A percentile compares a stretch with the other conserved stretches of the same genome.
phyloP scores from a whole-genome alignment of 2,113 vertebrate genomes.

The Rhodinocichla rosea region DNA sequence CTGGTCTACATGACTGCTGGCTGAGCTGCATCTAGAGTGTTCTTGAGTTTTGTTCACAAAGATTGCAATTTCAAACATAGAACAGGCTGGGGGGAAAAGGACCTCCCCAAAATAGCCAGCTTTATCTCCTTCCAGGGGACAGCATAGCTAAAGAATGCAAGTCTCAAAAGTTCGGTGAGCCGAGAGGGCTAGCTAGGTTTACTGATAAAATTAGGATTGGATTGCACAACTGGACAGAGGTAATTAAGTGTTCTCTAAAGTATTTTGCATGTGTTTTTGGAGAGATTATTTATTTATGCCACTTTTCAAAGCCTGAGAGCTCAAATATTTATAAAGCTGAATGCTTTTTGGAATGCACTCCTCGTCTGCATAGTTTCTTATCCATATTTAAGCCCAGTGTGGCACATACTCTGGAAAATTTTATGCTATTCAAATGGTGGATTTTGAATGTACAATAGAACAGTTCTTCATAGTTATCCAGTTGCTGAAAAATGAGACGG shows the following conservation, averaged over 20 bases:
- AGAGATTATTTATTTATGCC: conserved; percentile 35
- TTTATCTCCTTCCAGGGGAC: background rate
- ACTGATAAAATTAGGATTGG: background rate
- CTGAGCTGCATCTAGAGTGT: background rate
- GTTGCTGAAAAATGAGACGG: background rate
- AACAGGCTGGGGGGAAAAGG: background rate
- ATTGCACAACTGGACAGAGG: background rate
- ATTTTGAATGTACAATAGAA: conserved; percentile 5
- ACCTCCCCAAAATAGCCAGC: background rate
- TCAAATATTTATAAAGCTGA: conserved; percentile 50
- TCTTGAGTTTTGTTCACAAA: background rate
- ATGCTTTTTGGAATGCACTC: conserved; percentile 33
- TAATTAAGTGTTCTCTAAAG: conserved; percentile 35
- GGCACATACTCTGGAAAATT: conserved; percentile 47
- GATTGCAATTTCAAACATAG: background rate
- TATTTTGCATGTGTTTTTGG: conserved; percentile 8
- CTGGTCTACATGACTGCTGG: conserved; percentile 37
- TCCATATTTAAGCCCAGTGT: conserved; percentile 11
- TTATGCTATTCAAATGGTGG: conserved; percentile 1
- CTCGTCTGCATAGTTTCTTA: conserved; percentile 54
- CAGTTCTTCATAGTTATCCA: background rate
- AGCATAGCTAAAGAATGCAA: background rate
- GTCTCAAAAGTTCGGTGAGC: background rate
- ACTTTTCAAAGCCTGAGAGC: conserved; percentile 16
- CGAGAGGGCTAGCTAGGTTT: background rate